Evolutionary conservation across 2,888 invertebrate genomes (phyloP), one percentile per base, ranked within the genome.

Genomic region (Macrosiphum euphorbiae): DNA sequence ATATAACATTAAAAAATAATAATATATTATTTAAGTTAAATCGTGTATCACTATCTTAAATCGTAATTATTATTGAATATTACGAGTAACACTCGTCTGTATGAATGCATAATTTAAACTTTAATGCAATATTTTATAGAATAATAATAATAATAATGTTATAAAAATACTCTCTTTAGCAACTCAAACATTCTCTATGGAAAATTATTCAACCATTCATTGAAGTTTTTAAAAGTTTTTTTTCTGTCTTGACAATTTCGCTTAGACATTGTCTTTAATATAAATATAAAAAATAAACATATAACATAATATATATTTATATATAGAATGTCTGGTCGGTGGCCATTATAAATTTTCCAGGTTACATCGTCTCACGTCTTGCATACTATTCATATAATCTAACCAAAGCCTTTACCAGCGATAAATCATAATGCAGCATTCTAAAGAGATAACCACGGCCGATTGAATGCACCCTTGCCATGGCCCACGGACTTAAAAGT

Each of bases 341-440:
- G 89, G 94, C 84, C 90, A 86, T 94, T 94, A 94, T 90, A 90
- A 7, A 94, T 90, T 86, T 90, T 94, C 67, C 86, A 86, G 90
- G 55, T 94, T 85, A 86, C 67, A 35, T 67, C 85, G 13, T 52
- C 67, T 26, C 47, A 10, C 90, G 50, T 61, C 94, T 61, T 67
- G 50, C 50, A 50, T 87, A 50, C 90, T 86, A 94, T 90, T 90
- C 90, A 41, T 90, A 90, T 90, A 90, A 94, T 94, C 94, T 90
- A 90, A 90, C 94, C 86, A 94, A 94, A 94, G 84, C 94, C 90
- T 90, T 94, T 67, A 90, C 94, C n/a, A 50, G 61, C 90, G 86
- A 94, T 94, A 94, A 94, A 94, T 94, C 94, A 94, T 94, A 90
- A 90, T 50, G 78, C 90, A 86, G 41, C 61, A 41, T n/a, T 67